Base-by-base conservation (phyloP, 2,797 vertebrate species). In the Bucorvus abyssinicus region DNA sequence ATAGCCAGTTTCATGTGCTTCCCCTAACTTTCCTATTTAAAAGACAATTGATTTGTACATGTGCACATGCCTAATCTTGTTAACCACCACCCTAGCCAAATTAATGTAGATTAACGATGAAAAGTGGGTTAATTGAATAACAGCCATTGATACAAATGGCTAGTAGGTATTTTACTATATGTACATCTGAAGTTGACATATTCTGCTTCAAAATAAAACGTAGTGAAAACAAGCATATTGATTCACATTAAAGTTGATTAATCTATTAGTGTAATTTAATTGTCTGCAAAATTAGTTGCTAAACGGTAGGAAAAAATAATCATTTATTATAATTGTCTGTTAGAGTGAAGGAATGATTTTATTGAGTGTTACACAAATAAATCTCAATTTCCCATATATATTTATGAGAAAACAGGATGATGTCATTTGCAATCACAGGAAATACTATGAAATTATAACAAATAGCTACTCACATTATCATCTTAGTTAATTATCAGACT, bases 41-140 rank as follows among this genome's bases (percentile, higher is more conserved):
- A 97, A 93, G 55, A 49, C 52, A 69, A 82, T 93, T 92, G 92
- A 93, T 94, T 70, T 91, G 18, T 89, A 47, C 22, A 4, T 52
- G 47, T 49, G 22, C 61, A 74, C 24, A 52, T 90, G 50, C 36
- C 93, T 97, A 95, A 97, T 96, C 95, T 97, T 94, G 88, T 96
- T 97, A 97, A 96, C 81, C 63, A 97, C 97, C 89, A 97, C 96
- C 81, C 93, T 93, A 97, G 89, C 94, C 96, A 96, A 96, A 97
- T 97, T 97, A 97, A 93, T 94, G 74, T 89, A 87, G 95, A 96
- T 97, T 97, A 97, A 87, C 96, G 90, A 94, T 96, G 94, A 96
- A 96, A 97, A 96, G 59, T 90, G 75, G 49, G 87, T 97, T 97
- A 97, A 97, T 94, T 97, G 92, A 97, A 96, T 97, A 97, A 97